Evolutionary conservation across 30 jellyfish, hydroid and myxozoan genomes (phyloP), one percentile per base, ranked within the genome.

Genomic region (Chironex yamaguchii): DNA sequence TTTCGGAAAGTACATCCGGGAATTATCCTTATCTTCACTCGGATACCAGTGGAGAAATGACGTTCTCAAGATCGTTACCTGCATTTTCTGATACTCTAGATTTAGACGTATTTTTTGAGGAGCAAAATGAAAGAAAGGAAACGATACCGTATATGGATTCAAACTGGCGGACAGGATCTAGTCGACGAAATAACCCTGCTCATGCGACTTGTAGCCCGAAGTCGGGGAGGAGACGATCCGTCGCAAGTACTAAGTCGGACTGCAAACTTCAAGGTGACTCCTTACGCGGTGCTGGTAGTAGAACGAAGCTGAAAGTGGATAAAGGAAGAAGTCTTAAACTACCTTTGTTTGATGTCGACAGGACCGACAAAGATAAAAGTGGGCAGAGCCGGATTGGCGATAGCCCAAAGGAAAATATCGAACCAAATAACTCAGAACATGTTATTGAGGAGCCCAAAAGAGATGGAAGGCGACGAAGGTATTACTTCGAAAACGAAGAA

Each of bases 401-500:
- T 42, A 42, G 58, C 58, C 58, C 58, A 42, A 42, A 42, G 17
- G 58, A 42, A 42, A 42, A 42, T 42, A 42, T 42, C 17, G 17
- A 42, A 17, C 58, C 58, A 6, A 9, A 6, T 17, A 6, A 42
- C 17, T 6, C 13, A 6, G 58, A 42, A 42, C 13, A 6, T 6
- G 17, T 42, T 17, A 17, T 42, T 6, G 58, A 42, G 17, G 58
- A 42, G 17, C 9, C 58, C 13, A 42, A 42, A 42, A 42, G 58
- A 42, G 58, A 42, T 42, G 58, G 58, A 6, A 42, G 58, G 17
- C 58, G 58, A 9, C 58, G 58, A 17, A 9, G 58, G 65, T 85
- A 68, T 32, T 85, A 85, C 67, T 85, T 85, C 34, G 95, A 85
- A 36, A 86, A 73, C 3, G 95, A 85, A 62, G 95, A 73, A 21